phyloP scores from a whole-genome alignment of 37 sponge, comb jelly and placozoan genomes.

The Agelas oroides region DNA sequence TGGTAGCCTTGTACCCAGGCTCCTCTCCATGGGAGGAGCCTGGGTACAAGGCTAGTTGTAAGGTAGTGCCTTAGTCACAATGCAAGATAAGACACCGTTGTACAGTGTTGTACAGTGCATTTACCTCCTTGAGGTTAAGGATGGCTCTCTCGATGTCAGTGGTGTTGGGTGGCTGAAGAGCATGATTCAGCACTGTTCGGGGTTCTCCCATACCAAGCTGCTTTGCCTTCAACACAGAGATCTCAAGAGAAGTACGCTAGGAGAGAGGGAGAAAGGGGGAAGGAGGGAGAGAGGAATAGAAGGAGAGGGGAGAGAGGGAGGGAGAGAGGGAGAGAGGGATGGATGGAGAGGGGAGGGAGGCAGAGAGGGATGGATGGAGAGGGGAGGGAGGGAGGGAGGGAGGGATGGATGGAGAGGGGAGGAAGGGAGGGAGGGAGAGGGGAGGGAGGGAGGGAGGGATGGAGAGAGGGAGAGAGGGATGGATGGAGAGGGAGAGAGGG shows the following conservation, averaged over 20 bases:
- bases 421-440: no score
- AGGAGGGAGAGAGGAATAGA: constrained; percentile 5
- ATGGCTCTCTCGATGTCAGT: constrained; percentile 80
- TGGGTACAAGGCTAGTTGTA: no score
- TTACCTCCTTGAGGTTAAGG: constrained; percentile 89
- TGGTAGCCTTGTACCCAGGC: no score
- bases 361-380: background rate
- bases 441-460: background rate
- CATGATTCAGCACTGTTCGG: constrained; percentile 67
- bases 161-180: constrained; percentile 88
- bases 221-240: constrained; percentile 79
- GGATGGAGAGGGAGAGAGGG: background rate
- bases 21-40: no score
- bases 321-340: background rate
- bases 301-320: background rate
- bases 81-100: no score
- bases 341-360: background rate
- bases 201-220: constrained; percentile 93
- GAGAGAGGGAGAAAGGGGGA: constrained; percentile 4
- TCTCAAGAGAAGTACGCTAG: constrained; percentile 89
- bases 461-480: background rate
- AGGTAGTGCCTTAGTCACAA: no score
- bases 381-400: constrained; percentile 1
- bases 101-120: no score
- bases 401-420: background rate